Conservation (phyloP, 2,797 vertebrate genomes). For the Poecile montanus region DNA sequence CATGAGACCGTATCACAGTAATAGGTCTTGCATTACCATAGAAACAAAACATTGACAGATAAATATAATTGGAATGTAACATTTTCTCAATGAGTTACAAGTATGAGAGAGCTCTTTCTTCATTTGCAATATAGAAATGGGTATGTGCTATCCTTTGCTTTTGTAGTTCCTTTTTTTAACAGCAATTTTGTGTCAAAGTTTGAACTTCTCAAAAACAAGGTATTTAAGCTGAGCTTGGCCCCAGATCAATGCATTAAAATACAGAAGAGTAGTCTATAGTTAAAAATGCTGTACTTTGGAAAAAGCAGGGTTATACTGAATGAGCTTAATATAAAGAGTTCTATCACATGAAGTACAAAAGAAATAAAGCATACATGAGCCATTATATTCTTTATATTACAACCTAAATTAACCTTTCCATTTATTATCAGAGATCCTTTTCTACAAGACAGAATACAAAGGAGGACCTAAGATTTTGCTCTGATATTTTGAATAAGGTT, state of each 20-base stretch:
- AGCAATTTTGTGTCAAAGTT: background rate
- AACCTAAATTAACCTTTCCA: slow-evolving; percentile 30
- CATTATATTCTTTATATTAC: slow-evolving; percentile 27
- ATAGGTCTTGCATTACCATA: background rate
- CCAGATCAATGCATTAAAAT: background rate
- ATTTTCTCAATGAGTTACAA: slow-evolving; percentile 6
- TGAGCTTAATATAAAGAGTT: slow-evolving; percentile 46
- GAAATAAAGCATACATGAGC: slow-evolving; percentile 15
- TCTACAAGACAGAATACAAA: background rate
- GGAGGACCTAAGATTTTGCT: background rate
- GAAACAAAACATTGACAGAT: background rate
- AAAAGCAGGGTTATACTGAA: slow-evolving; percentile 48
- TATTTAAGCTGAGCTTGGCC: background rate
- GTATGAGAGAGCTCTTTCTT: slow-evolving; percentile 67
- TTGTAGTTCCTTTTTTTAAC: background rate
- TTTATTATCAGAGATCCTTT: slow-evolving; percentile 6
- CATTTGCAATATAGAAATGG: slow-evolving; percentile 17
- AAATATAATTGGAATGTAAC: slow-evolving; percentile 15
- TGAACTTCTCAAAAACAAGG: background rate
- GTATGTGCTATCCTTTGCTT: slow-evolving; percentile 4
- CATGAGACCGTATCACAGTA: slow-evolving; percentile 11
- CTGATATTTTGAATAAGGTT: background rate
- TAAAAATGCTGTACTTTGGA: slow-evolving; percentile 1
- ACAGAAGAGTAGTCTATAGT: background rate
- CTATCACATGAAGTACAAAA: slow-evolving; percentile 20